Evolutionary conservation across 2,113 vertebrate species (phyloP).

Genomic region (Calonectris borealis): DNA sequence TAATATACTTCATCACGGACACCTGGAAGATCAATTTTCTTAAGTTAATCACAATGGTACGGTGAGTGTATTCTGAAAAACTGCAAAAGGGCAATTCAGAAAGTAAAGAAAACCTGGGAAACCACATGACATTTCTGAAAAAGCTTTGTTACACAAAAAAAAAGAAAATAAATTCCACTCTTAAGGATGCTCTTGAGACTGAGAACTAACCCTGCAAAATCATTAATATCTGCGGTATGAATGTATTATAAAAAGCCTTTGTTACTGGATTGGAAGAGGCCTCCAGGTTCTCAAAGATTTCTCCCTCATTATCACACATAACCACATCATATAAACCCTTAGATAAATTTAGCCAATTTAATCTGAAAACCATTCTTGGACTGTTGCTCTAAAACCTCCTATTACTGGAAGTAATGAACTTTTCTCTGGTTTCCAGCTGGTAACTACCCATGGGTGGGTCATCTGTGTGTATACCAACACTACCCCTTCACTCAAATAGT

Average conservation of each 20-base stretch:
- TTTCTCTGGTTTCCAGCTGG: not conserved
- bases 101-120: not conserved
- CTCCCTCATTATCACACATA: not conserved
- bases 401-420: not conserved
- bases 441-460: not conserved
- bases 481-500: not conserved
- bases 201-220: not conserved
- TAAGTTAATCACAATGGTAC: not conserved
- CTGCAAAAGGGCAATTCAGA: not conserved
- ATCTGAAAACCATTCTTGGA: not conserved
- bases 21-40: not conserved
- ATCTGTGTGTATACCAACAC: not conserved
- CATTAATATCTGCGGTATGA: not conserved
- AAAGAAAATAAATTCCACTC: not conserved
- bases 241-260: not conserved
- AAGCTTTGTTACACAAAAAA: not conserved
- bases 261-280: not conserved
- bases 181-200: not conserved
- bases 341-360: not conserved
- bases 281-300: not conserved
- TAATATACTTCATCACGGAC: not conserved
- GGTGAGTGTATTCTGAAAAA: not conserved
- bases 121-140: not conserved
- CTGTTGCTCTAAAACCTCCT: not conserved
- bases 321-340: not conserved